Conservation (phyloP, 1,140 invertebrate genomes). For the Papilio machaon region DNA sequence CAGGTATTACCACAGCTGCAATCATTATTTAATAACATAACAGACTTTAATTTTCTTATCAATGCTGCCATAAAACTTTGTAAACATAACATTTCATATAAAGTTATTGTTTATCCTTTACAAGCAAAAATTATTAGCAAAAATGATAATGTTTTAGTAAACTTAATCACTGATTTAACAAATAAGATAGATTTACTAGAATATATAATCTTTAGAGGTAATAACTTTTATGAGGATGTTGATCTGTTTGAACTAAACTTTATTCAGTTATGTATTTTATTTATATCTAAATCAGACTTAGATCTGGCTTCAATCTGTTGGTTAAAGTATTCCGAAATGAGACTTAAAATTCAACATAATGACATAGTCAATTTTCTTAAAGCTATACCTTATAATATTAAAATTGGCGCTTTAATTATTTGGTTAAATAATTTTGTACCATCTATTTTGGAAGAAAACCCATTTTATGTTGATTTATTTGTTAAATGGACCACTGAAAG, state of each 20-base stretch:
- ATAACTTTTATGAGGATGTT: slow-evolving; percentile 58
- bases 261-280: slow-evolving; percentile 64
- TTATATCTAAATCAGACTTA: slow-evolving; percentile 70
- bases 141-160: slow-evolving; percentile 51
- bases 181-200: slow-evolving; percentile 73
- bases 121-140: slow-evolving; percentile 61
- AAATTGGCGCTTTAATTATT: slow-evolving; percentile 70
- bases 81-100: slow-evolving; percentile 61
- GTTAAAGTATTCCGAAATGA: slow-evolving; percentile 71
- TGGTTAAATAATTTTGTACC: slow-evolving; percentile 74
- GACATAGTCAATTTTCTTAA: slow-evolving; percentile 65
- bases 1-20: slow-evolving; percentile 54
- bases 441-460: slow-evolving; percentile 68
- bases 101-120: slow-evolving; percentile 63
- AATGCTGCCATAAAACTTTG: slow-evolving; percentile 59
- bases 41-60: slow-evolving; percentile 62
- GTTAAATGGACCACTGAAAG: slow-evolving; percentile 74
- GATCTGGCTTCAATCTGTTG: slow-evolving; percentile 76
- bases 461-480: slow-evolving; percentile 74
- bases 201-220: slow-evolving; percentile 68
- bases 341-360: slow-evolving; percentile 50
- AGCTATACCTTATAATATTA: slow-evolving; percentile 68
- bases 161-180: slow-evolving; percentile 59
- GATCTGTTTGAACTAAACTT: slow-evolving; percentile 65
- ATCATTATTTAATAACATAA: slow-evolving; percentile 62